Conservation (phyloP, 2,797 vertebrate genomes). For the Phoeniculus purpureus region DNA sequence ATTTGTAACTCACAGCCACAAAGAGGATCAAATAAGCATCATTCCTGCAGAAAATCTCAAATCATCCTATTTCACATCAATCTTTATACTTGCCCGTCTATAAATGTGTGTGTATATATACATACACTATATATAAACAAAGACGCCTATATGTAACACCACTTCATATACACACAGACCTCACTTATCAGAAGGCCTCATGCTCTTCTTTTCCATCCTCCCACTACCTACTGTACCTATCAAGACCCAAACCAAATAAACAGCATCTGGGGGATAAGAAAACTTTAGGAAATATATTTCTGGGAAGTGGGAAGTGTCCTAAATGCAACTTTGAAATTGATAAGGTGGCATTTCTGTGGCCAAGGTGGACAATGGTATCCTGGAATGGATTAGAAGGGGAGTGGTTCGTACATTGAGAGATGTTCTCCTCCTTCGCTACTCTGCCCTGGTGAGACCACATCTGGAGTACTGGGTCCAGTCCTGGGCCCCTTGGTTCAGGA, state of each 20-base stretch:
- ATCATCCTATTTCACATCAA: neutral
- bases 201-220: neutral
- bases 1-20: neutral
- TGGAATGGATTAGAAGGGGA: too few species aligned
- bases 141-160: accelerated
- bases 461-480: too few species aligned
- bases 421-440: too few species aligned
- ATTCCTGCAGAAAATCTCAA: neutral
- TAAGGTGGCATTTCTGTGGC: neutral
- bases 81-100: neutral
- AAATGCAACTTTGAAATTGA: neutral
- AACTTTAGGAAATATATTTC: neutral
- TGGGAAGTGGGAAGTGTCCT: neutral
- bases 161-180: neutral
- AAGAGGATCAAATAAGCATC: neutral
- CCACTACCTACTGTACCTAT: neutral
- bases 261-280: neutral
- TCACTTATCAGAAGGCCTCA: neutral
- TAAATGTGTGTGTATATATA: neutral
- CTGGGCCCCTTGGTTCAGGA: too few species aligned
- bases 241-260: neutral
- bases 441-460: too few species aligned
- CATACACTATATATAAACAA: neutral
- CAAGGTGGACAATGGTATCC: too few species aligned
- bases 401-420: too few species aligned